Evolutionary conservation across 2,113 vertebrate genomes (phyloP).

Genomic region (Epinephelus fuscoguttatus): DNA sequence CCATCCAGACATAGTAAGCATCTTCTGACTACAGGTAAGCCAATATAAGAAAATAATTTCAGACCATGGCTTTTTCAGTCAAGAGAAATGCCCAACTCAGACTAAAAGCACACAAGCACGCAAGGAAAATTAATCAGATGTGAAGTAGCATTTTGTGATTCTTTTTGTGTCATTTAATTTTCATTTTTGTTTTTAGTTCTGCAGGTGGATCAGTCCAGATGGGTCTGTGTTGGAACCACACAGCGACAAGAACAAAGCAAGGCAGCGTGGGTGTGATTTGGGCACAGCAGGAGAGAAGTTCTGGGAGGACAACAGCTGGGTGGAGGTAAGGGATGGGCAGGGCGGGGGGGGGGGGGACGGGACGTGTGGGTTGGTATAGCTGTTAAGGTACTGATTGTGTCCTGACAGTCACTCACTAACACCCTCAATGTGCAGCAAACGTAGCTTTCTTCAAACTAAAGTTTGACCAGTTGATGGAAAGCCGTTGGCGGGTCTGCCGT

Average conservation of each 20-base stretch:
- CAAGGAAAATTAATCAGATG: constrained; percentile 84
- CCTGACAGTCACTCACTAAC: constrained; percentile 76
- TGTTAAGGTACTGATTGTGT: constrained; percentile 82
- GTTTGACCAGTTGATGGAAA: constrained; percentile 99
- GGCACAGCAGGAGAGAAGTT: constrained; percentile 87
- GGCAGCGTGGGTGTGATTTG: constrained; percentile 87
- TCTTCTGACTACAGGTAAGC: constrained; percentile 85
- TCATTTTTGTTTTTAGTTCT: constrained; percentile 79
- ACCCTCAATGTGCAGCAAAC: constrained; percentile 94
- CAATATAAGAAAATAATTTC: constrained; percentile 83
- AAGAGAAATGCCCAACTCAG: constrained; percentile 88
- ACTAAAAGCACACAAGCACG: constrained; percentile 93
- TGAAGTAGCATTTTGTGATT: constrained; percentile 84
- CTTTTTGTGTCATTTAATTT: constrained; percentile 66
- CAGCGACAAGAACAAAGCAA: constrained; percentile 89
- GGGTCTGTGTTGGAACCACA: constrained; percentile 86
- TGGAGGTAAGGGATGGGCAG: constrained; percentile 35
- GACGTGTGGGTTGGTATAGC: constrained; percentile 77
- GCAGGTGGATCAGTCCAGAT: constrained; percentile 86
- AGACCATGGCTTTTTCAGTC: constrained; percentile 87
- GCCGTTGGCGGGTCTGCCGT: constrained; percentile 95
- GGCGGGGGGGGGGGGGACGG: constrained; percentile 46
- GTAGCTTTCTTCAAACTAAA: constrained; percentile 99
- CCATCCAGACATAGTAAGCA: constrained; percentile 86
- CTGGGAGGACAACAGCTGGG: constrained; percentile 52